phyloP scores from a whole-genome alignment of 2,113 vertebrate species.

The Sarotherodon lohbergeri region DNA sequence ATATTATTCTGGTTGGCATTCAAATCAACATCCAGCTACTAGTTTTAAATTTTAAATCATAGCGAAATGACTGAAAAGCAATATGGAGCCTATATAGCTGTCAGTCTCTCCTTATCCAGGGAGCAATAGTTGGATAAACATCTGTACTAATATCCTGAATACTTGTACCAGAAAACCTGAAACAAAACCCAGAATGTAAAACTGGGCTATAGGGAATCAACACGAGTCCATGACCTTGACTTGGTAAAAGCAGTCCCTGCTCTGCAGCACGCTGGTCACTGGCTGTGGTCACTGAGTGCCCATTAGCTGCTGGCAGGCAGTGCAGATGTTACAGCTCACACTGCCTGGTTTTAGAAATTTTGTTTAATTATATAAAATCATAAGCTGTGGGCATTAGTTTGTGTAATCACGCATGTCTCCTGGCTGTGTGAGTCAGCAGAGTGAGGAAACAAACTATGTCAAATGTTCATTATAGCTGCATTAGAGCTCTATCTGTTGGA shows the following conservation, averaged over 20 bases:
- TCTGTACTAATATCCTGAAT: not conserved
- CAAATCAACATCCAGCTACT: not conserved
- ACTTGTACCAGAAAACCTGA: not conserved
- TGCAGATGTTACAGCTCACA: not conserved
- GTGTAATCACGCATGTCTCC: constrained; percentile 34
- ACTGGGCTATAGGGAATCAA: not conserved
- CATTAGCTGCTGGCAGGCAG: constrained; percentile 30
- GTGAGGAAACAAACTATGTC: constrained; percentile 39
- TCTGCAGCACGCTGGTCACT: not conserved
- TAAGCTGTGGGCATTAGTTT: constrained; percentile 36
- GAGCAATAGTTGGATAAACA: not conserved
- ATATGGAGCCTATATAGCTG: not conserved
- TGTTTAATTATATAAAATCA: constrained; percentile 47
- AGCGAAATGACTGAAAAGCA: not conserved
- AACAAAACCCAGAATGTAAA: not conserved
- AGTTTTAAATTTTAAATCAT: not conserved
- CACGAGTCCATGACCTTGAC: constrained; percentile 23
- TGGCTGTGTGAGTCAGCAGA: constrained; percentile 21
- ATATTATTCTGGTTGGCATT: not conserved
- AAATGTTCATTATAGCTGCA: constrained; percentile 49
- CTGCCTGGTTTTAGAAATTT: constrained; percentile 8
- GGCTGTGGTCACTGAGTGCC: not conserved
- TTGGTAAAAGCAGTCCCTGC: not conserved
- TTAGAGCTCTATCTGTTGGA: constrained; percentile 30
- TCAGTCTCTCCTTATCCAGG: not conserved